Evolutionary conservation across 2,113 vertebrate species (phyloP), one percentile per base, ranked within the genome.

Genomic region (Diphyllodes magnificus): DNA sequence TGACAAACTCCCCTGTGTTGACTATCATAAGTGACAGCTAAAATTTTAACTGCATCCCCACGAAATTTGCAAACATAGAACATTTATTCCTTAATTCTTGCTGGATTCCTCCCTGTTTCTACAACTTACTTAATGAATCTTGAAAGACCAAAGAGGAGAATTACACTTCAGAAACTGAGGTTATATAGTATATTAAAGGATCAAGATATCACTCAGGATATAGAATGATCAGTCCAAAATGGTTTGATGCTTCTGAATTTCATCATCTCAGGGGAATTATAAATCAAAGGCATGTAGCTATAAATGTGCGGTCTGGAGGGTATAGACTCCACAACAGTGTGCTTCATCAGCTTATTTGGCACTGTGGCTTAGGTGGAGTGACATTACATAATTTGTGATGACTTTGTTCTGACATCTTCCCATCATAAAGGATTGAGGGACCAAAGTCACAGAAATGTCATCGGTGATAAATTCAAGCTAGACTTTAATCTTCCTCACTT

Each of bases 361-460:
- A 88, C 71, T 81, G 19, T 93, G 87, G 64, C 66, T 96, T 86
- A 90, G 93, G 61, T 95, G 53, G 92, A 93, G 66, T 91, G 87
- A 88, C 92, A 94, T 88, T 82, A 85, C 69, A 89, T 92, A 96
- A 96, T 77, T 94, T 96, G 59, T 87, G 82, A 72, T 95, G 63
- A 82, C 87, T 82, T 97, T 91, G 92, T 94, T 97, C 95, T 96
- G 93, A 95, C 93, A 93, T 80, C 64, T 53, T 95, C 77, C 37
- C 57, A 73, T 96, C 76, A 92, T 90, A 70, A 94, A 95, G 90
- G 57, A 95, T 90, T 95, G 76, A 66, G 84, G 60, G 89, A 83
- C 72, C 69, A 92, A 84, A 96, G 94, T 87, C 92, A 97, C 76
- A 54, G 93, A 96, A 96, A 93, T 96, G 95, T 95, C 96, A 95